phyloP scores from a whole-genome alignment of 92 coral and sea anemone genomes.

The Zoanthus solanderi region DNA sequence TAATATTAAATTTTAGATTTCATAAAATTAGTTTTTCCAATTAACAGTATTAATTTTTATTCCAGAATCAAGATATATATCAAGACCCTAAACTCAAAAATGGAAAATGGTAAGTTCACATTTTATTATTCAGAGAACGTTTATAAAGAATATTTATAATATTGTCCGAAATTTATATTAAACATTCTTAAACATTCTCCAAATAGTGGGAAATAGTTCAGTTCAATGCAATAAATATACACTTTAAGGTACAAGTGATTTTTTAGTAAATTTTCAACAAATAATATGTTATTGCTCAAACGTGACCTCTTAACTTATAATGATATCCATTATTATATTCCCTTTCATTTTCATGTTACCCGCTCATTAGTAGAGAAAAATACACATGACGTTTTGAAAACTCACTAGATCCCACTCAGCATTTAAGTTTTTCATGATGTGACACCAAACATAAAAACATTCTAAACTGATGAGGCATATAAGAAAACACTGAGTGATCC shows the following conservation, averaged over 20 bases:
- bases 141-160: too few relatives aligned
- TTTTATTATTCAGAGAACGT: too few relatives aligned
- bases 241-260: slow-evolving; percentile 1
- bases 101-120: too few relatives aligned
- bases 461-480: slow-evolving; percentile 3
- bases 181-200: too few relatives aligned
- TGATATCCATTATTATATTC: slow-evolving; percentile 1
- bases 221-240: neutral
- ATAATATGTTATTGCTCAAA: neutral
- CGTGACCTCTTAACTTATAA: slow-evolving; percentile 3
- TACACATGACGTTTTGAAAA: slow-evolving; percentile 2
- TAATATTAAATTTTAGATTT: too few relatives aligned
- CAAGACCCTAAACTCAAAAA: too few relatives aligned
- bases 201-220: neutral
- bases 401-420: slow-evolving; percentile 5
- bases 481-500: slow-evolving; percentile 3
- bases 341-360: slow-evolving; percentile 3
- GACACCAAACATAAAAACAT: slow-evolving; percentile 2
- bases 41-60: too few relatives aligned
- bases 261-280: neutral
- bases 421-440: slow-evolving; percentile 1
- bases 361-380: slow-evolving; percentile 3
- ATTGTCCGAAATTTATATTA: too few relatives aligned
- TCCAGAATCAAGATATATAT: too few relatives aligned
- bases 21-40: too few relatives aligned